Base-by-base conservation (phyloP, 2,888 invertebrate species). In the Amblyjoppa proteus region DNA sequence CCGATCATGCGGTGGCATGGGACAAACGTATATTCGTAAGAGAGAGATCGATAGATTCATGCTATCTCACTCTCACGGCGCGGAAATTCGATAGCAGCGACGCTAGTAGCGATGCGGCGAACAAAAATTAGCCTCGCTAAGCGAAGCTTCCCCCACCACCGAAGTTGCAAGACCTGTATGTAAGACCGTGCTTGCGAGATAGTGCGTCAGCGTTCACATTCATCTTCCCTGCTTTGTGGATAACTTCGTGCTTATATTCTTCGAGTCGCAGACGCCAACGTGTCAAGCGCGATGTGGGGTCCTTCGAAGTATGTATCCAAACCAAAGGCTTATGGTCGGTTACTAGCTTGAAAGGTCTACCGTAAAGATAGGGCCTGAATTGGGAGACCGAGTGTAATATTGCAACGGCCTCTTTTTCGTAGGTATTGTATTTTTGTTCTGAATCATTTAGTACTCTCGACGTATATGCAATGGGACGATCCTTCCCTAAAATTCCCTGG, bases 81-180 rank as follows among this genome's bases (percentile, higher is more conserved):
- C 20, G 20, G 20, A 20, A 20, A 20, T 20, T 20, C 20, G 20
- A 20, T 20, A 20, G 20, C 20, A 20, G 20, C 20, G 20, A 20
- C 20, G 20, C 20, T 20, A 20, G 20, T 20, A 20, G 20, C 20
- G 20, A 20, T 20, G 20, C 20, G 20, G 20, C 20, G 20, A 20
- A 20, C 20, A 20, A 20, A 20, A 20, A 20, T 20, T 20, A 20
- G 20, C 20, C 20, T 20, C n/a, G 13, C 51, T n/a, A 66, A 25
- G 31, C 64, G 64, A 34, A 34, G 16, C 31, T 11, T 11, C 64
- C 34, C 64, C 64, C 34, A 66, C 64, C 64, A 66, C 31, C 31
- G 34, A 34, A 66, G 64, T 66, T 66, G 31, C 64, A 90, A 95
- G 94, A 94, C 94, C 94, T 0, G 95, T 94, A 0, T 94, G 94